Evolutionary conservation across 1,140 invertebrate species (phyloP).

Genomic region (Drosophila malerkotliana): DNA sequence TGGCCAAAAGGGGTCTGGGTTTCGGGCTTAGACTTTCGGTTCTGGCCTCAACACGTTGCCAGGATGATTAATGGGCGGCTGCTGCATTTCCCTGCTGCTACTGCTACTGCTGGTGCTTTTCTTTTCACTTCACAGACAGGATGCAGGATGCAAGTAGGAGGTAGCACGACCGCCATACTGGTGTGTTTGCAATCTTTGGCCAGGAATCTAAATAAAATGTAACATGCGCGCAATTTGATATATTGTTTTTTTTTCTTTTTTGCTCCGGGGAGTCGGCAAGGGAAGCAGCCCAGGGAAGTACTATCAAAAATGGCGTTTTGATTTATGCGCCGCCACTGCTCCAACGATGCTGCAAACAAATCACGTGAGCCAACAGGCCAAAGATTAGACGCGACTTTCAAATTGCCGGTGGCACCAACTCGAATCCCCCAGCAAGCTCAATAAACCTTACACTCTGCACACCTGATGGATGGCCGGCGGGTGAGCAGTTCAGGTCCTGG

Average conservation of each 20-base stretch:
- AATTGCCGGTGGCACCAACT: conserved; percentile 54
- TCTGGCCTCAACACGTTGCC: conserved; percentile 56
- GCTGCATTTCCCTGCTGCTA: conserved; percentile 46
- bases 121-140: conserved; percentile 30
- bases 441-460: background rate
- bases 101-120: background rate
- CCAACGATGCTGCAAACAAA: conserved; percentile 65
- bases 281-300: conserved; percentile 21
- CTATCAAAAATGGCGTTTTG: conserved; percentile 76
- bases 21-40: conserved; percentile 47
- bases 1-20: conserved; percentile 19
- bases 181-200: conserved; percentile 46
- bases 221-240: conserved; percentile 69
- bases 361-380: conserved; percentile 65
- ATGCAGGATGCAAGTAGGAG: conserved; percentile 22
- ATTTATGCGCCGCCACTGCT: conserved; percentile 55
- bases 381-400: conserved; percentile 73
- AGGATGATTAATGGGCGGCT: conserved; percentile 74
- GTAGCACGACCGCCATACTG: background rate
- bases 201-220: conserved; percentile 77
- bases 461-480: conserved; percentile 56
- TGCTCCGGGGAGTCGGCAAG: background rate
- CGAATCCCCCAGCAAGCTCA: conserved; percentile 2
- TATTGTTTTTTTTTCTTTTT: conserved; percentile 43
- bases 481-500: conserved; percentile 37